These are phyloP conservation scores for Caenorhabditis doughertyi DNA, from an alignment of 2,888 invertebrate species.

Conservation along the genomic window DNA sequence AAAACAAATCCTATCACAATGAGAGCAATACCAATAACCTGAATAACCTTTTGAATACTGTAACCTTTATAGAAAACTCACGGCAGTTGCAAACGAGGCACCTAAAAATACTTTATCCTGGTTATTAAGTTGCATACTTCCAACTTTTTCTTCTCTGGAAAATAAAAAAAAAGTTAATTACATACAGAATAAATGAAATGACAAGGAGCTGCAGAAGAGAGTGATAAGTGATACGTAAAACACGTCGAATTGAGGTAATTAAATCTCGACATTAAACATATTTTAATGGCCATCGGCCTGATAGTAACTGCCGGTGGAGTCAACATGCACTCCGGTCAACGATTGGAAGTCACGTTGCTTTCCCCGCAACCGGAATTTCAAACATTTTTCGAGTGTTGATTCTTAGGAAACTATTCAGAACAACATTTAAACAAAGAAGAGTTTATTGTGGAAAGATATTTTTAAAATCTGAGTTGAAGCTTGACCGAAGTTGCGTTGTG, in stretches of 20 bases:
- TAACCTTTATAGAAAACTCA: slow-evolving; percentile 22
- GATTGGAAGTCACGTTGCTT: slow-evolving; percentile 36
- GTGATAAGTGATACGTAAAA: slow-evolving; percentile 34
- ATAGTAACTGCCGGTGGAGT: slow-evolving; percentile 28
- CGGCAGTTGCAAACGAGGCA: slow-evolving; percentile 58
- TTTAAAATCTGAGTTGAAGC: too few relatives aligned
- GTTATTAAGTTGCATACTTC: slow-evolving; percentile 37
- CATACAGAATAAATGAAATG: slow-evolving; percentile 31
- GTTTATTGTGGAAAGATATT: too few relatives aligned
- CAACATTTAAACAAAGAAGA: too few relatives aligned
- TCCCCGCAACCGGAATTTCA: slow-evolving; percentile 31
- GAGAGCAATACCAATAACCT: slow-evolving; percentile 66
- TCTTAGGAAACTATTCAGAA: not conserved
- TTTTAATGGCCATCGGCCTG: slow-evolving; percentile 48
- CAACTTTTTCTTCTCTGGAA: not conserved
- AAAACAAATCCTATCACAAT: slow-evolving; percentile 70
- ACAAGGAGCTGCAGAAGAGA: slow-evolving; percentile 36
- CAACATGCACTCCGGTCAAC: slow-evolving; percentile 36
- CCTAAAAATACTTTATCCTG: slow-evolving; percentile 67
- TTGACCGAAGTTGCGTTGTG: too few relatives aligned
- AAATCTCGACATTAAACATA: slow-evolving; percentile 55
- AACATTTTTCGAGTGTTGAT: not conserved
- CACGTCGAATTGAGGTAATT: slow-evolving; percentile 48
- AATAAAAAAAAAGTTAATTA: slow-evolving; percentile 5
- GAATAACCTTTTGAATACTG: not conserved